Percentiles rank a stretch among this genome's conserved stretches.
These are phyloP conservation scores for Listronotus bonariensis DNA, from an alignment of 1,140 invertebrate genomes.

Conservation along the genomic window DNA sequence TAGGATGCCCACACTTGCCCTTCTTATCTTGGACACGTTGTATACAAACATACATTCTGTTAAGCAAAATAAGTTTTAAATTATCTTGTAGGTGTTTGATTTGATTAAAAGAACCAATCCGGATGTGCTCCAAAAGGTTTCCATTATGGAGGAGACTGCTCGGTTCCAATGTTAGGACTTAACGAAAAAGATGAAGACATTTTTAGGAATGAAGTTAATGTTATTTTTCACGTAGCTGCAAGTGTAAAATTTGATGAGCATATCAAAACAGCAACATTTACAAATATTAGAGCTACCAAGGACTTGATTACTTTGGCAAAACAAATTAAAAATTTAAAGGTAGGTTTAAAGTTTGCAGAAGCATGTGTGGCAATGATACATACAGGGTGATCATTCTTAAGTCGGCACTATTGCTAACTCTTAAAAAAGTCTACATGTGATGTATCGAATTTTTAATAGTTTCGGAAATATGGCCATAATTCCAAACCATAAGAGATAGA, in stretches of 20 bases:
- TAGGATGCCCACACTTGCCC: no score
- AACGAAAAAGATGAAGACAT: conserved; percentile 61
- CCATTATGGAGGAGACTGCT: conserved; percentile 67
- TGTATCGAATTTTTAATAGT: no score
- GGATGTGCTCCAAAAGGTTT: conserved; percentile 57
- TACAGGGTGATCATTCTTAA: no score
- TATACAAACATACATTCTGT: no score
- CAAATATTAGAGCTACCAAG: conserved; percentile 70
- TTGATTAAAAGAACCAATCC: conserved; percentile 18
- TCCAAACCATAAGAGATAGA: no score
- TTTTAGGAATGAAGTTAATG: conserved; percentile 63
- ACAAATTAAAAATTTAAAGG: conserved; percentile 69
- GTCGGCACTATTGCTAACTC: no score
- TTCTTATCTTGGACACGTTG: no score
- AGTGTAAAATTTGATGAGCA: conserved; percentile 73
- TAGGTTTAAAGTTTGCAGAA: neutral
- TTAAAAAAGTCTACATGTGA: no score
- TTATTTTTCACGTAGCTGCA: conserved; percentile 66
- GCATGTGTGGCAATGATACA: no score
- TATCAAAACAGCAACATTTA: conserved; percentile 65
- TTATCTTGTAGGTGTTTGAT: conserved; percentile 25
- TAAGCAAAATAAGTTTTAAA: no score
- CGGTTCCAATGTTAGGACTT: conserved; percentile 64
- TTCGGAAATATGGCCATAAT: no score
- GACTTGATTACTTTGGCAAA: conserved; percentile 67